Evolutionary conservation across 2,113 vertebrate genomes (phyloP).

Genomic region (Tenrec ecaudatus): DNA sequence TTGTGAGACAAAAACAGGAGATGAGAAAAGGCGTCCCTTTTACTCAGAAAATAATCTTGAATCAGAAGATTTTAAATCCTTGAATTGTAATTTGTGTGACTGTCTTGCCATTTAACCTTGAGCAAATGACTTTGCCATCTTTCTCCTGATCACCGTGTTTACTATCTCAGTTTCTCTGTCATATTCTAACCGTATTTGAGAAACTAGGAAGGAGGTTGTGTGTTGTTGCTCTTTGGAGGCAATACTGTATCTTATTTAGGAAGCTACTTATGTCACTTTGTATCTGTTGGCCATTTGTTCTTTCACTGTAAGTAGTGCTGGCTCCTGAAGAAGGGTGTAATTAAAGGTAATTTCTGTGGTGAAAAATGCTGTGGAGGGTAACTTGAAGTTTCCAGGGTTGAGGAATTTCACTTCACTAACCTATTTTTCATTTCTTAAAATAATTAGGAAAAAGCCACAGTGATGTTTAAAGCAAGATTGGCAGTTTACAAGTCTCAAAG

Average conservation of each 20-base stretch:
- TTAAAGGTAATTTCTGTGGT: conserved; percentile 43
- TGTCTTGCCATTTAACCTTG: conserved; percentile 58
- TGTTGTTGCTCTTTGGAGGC: background rate
- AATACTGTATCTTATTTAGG: background rate
- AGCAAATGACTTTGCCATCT: conserved; percentile 21
- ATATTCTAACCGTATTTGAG: conserved; percentile 3
- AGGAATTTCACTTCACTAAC: conserved; percentile 10
- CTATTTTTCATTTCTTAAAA: background rate
- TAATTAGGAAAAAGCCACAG: background rate
- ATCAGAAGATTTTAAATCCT: conserved; percentile 1
- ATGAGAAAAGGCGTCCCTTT: background rate
- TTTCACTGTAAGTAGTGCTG: conserved; percentile 36
- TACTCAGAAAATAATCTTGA: background rate
- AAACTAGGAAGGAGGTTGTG: background rate
- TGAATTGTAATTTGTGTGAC: conserved; percentile 38
- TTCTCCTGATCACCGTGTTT: background rate
- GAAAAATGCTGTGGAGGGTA: conserved; percentile 17
- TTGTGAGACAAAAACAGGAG: conserved; percentile 21
- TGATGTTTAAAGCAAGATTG: conserved; percentile 36
- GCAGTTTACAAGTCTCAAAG: background rate
- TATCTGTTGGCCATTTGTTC: conserved; percentile 4
- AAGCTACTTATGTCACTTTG: background rate
- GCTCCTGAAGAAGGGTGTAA: conserved; percentile 46
- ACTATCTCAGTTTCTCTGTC: background rate
- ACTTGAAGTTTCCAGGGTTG: background rate